A percentile compares a stretch with the other conserved stretches of the same genome.
Conservation (phyloP, 2,888 invertebrate species). For the Papilio elwesi region DNA sequence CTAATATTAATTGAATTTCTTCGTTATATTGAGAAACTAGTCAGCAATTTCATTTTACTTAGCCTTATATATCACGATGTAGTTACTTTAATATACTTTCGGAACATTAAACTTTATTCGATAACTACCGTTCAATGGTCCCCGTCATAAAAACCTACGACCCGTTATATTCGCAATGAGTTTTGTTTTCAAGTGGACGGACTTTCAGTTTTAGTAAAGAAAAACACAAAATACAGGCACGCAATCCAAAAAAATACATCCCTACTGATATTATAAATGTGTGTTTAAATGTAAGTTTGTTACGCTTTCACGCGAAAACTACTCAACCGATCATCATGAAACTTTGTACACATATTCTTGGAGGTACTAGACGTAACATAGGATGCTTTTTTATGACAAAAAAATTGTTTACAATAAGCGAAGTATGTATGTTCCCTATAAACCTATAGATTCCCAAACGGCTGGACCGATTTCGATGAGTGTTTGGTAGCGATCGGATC, state of each 20-base stretch:
- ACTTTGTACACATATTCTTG: too few relatives aligned
- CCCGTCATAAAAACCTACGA: constrained; percentile 18
- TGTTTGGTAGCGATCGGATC: too few relatives aligned
- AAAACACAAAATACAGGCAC: neutral
- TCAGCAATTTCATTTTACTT: neutral
- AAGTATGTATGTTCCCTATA: too few relatives aligned
- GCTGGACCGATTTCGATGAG: too few relatives aligned
- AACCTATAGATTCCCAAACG: too few relatives aligned
- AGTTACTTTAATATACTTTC: constrained; percentile 8
- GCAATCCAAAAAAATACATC: neutral
- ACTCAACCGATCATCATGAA: too few relatives aligned
- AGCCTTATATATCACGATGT: neutral
- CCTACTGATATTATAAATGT: neutral
- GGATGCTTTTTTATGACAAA: too few relatives aligned
- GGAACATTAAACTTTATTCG: constrained; percentile 9
- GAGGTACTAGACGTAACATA: too few relatives aligned
- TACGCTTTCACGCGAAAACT: too few relatives aligned
- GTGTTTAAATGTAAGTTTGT: too few relatives aligned
- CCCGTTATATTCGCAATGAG: neutral
- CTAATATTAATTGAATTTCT: neutral
- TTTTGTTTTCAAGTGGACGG: constrained; percentile 6
- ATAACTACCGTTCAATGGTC: constrained; percentile 1
- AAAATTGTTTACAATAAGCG: too few relatives aligned
- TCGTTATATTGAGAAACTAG: neutral
- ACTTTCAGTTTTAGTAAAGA: neutral